Base-by-base conservation (phyloP, 2,888 invertebrate species). In the Chrysolina haemoptera region DNA sequence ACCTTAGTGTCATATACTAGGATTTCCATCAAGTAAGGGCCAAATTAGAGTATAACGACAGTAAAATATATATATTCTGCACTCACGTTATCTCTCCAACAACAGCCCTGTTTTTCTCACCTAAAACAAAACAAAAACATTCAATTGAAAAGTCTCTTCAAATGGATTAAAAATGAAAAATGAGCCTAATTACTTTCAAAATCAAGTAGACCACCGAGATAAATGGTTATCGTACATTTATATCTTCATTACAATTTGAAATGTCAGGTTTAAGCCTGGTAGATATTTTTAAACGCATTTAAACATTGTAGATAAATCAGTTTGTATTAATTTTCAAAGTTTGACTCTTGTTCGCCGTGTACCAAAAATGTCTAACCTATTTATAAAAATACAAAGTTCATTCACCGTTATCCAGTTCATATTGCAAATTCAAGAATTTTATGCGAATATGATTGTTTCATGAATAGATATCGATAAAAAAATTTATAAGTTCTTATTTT, bases 91-190 rank as follows among this genome's bases (percentile, higher is more conserved):
- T 1, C 0, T 14, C 46, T 14, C 1, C 3, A 14, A n/a, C 4
- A 16, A 65, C 48, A 43, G 40, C 41, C n/a, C 12, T 20, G 14
- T 27, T 48, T 22, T 69, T 35, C 68, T 69, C 40, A 69, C 69
- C 69, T 69, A 63, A 63, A 69, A 68, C 68, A 68, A 69, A 62
- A 46, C 8, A 20, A 62, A 46, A 46, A 41, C n/a, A 10, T 53
- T 16, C 41, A 46, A 10, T n/a, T 10, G 4, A 16, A 18, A 50
- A 18, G 1, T 1, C 1, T 1, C 3, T 18, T 18, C 16, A 50
- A 18, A 16, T 59, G 10, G 59, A 59, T 59, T 53, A 59, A 3
- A 5, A n/a, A 35, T 22, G 59, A 22, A 59, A 59, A 59, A 59
- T 10, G 35, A 27, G 59, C n/a, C 6, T 27, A 59, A 59, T 59